Percentiles rank a stretch among this genome's conserved stretches.
Conservation (phyloP, 2,113 vertebrate genomes). For the Clinocottus analis region DNA sequence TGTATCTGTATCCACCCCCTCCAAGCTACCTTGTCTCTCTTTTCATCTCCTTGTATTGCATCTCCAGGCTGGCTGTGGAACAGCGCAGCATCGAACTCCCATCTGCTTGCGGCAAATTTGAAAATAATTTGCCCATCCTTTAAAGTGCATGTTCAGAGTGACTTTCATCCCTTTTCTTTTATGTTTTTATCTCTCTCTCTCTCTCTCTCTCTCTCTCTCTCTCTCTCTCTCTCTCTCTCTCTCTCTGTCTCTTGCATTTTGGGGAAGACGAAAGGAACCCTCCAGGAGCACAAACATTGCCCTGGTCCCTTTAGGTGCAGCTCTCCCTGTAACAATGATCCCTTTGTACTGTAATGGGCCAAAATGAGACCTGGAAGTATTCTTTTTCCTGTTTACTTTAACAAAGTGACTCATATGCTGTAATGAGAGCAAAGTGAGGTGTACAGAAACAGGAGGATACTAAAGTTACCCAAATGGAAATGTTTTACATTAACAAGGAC, state of each 20-base stretch:
- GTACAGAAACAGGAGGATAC: conserved; percentile 6
- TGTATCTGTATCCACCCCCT: conserved; percentile 14
- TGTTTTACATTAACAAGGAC: conserved; percentile 25
- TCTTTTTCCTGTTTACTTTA: conserved; percentile 34
- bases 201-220: not conserved
- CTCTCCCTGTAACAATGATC: conserved; percentile 36
- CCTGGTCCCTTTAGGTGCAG: conserved; percentile 8
- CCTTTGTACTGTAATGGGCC: conserved; percentile 48
- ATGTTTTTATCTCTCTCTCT: not conserved
- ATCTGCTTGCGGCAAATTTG: conserved; percentile 62
- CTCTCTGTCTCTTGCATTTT: too few relatives aligned
- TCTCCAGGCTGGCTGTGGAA: conserved; percentile 49
- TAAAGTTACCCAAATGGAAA: conserved; percentile 14
- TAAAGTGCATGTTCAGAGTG: conserved; percentile 61
- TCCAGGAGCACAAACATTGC: conserved; percentile 30
- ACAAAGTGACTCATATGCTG: conserved; percentile 31
- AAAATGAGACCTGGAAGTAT: conserved; percentile 56
- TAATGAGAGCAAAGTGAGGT: conserved; percentile 8
- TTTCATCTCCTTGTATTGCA: conserved; percentile 44
- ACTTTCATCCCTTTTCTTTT: conserved; percentile 57
- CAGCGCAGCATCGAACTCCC: conserved; percentile 45
- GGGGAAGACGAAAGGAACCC: conserved; percentile 7
- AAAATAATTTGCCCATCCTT: conserved; percentile 64
- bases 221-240: not conserved
- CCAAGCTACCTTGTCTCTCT: conserved; percentile 33